Conservation (phyloP, 2,797 vertebrate genomes). For the Clamator glandarius region DNA sequence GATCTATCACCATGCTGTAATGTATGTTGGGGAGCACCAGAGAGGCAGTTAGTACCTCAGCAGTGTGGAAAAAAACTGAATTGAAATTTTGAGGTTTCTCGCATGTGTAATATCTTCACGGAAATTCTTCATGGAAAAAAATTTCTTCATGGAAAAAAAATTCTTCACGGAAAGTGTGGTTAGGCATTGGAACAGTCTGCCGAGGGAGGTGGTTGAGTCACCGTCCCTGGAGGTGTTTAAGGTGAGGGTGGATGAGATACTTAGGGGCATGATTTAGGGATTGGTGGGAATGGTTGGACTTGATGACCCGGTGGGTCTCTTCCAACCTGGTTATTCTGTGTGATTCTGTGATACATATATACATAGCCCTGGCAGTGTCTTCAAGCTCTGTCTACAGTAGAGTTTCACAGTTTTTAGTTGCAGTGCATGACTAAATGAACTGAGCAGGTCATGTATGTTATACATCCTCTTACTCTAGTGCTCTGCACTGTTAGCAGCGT, state of each 20-base stretch:
- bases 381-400: neutral
- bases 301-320: too few relatives aligned
- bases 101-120: fast-evolving
- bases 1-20: neutral
- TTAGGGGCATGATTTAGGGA: too few relatives aligned
- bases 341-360: too few relatives aligned
- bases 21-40: neutral
- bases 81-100: neutral
- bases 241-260: too few relatives aligned
- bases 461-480: neutral
- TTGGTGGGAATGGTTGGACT: too few relatives aligned
- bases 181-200: too few relatives aligned
- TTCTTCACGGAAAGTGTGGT: too few relatives aligned
- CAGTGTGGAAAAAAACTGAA: neutral
- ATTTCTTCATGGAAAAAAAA: too few relatives aligned
- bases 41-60: neutral
- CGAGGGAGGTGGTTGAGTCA: too few relatives aligned
- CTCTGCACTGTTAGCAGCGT: neutral
- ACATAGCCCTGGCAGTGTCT: neutral
- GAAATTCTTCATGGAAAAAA: too few relatives aligned
- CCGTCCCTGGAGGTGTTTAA: too few relatives aligned
- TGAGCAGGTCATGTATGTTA: neutral
- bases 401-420: neutral
- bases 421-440: neutral
- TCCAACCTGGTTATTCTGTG: too few relatives aligned